Evolutionary conservation across 2,888 invertebrate species (phyloP).

Genomic region (Xanthia togata): DNA sequence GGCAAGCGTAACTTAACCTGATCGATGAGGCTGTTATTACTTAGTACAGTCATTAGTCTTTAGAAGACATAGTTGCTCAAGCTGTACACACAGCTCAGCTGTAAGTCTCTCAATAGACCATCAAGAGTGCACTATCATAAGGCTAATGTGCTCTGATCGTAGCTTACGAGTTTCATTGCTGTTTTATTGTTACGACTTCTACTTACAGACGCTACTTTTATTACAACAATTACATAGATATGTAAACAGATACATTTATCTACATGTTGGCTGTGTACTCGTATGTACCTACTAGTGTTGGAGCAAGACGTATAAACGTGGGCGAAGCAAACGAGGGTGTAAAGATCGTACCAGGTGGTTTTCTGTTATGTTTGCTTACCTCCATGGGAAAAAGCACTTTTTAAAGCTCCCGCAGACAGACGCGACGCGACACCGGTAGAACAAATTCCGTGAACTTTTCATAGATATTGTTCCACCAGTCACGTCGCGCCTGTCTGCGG

Average conservation of each 20-base stretch:
- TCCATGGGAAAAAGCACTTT: neutral
- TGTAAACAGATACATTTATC: conserved; percentile 2
- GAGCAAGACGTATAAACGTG: too few species aligned
- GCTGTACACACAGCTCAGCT: conserved; percentile 9
- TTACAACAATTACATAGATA: conserved; percentile 45
- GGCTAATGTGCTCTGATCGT: conserved; percentile 86
- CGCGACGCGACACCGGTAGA: too few species aligned
- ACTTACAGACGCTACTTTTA: conserved; percentile 55
- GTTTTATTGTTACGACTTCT: conserved; percentile 67
- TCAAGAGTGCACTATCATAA: conserved; percentile 83
- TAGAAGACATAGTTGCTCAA: neutral
- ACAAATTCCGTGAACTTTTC: too few species aligned
- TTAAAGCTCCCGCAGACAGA: too few species aligned
- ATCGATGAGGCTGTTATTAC: too few species aligned
- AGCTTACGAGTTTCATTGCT: conserved; percentile 80
- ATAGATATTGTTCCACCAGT: too few species aligned
- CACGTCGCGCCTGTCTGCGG: too few species aligned
- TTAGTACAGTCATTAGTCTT: neutral
- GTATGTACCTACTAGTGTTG: too few species aligned
- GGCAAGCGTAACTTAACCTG: too few species aligned
- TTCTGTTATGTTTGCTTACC: neutral
- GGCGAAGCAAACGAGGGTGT: neutral
- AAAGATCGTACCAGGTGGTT: too few species aligned
- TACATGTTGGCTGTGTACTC: too few species aligned
- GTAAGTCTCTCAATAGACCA: conserved; percentile 75